phyloP scores from a whole-genome alignment of 2,797 vertebrate species.

The Gadopsis bispinosus region DNA sequence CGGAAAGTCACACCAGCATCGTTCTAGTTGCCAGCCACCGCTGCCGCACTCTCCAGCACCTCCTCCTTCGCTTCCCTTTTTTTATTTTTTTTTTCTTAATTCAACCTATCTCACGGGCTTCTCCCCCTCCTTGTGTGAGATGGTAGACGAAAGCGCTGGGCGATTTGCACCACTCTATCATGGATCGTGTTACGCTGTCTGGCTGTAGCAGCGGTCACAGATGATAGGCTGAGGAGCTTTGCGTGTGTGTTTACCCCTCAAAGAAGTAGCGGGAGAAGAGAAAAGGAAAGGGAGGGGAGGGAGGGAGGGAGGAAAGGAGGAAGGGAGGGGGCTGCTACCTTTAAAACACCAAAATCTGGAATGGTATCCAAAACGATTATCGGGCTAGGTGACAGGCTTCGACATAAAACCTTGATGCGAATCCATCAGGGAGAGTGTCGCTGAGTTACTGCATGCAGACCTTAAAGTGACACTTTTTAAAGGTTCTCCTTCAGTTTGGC shows the following conservation, averaged over 20 bases:
- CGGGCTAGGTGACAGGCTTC: constrained; percentile 48
- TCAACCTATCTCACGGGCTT: constrained; percentile 81
- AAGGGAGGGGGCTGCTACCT: constrained; percentile 71
- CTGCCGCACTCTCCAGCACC: constrained; percentile 77
- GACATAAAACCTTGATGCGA: constrained; percentile 44
- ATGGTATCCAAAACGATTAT: constrained; percentile 54
- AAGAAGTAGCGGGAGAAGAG: constrained; percentile 68
- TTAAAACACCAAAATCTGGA: constrained; percentile 63
- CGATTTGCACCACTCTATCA: constrained; percentile 86
- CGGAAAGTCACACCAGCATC: constrained; percentile 81
- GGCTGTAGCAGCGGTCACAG: constrained; percentile 86
- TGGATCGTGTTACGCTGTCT: constrained; percentile 89
- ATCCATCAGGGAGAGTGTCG: constrained; percentile 27
- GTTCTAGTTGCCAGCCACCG: constrained; percentile 73
- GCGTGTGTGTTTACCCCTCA: constrained; percentile 80
- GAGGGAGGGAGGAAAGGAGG: constrained; percentile 56
- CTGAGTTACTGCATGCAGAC: constrained; percentile 22
- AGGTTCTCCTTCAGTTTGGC: constrained; percentile 21
- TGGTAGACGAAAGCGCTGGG: constrained; percentile 83
- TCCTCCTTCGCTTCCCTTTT: constrained; percentile 53
- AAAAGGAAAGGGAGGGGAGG: constrained; percentile 42
- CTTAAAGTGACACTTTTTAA: constrained; percentile 47
- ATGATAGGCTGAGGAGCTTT: constrained; percentile 90
- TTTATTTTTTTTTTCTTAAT: constrained; percentile 59
- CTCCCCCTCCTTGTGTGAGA: constrained; percentile 78